These are phyloP conservation scores for Elysia crispata DNA, from an alignment of 2,888 invertebrate species.

Conservation along the genomic window DNA sequence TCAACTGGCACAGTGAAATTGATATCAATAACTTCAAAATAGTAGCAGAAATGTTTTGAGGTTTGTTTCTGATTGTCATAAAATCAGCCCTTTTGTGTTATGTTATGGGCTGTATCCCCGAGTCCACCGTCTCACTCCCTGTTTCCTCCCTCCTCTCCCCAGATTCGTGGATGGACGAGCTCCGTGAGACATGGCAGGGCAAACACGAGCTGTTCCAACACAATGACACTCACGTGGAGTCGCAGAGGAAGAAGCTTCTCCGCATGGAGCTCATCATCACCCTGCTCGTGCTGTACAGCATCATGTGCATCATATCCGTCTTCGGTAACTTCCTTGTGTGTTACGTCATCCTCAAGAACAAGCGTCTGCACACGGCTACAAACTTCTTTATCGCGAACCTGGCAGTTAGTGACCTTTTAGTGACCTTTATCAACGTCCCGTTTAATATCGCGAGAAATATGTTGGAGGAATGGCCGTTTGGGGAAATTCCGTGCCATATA, in stretches of 20 bases:
- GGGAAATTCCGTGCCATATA: constrained; percentile 76
- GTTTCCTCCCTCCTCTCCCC: neutral
- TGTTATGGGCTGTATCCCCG: neutral
- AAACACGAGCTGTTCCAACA: neutral
- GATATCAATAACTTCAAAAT: too few species aligned
- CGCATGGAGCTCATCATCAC: constrained; percentile 35
- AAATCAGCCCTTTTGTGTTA: too few species aligned
- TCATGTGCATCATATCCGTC: constrained; percentile 64
- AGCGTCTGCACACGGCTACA: constrained; percentile 72
- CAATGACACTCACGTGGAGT: constrained; percentile 26
- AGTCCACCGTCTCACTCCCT: neutral
- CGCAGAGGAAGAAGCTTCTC: constrained; percentile 36
- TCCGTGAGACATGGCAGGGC: neutral
- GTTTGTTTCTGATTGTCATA: too few species aligned
- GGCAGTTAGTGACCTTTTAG: constrained; percentile 69
- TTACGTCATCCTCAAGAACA: constrained; percentile 70
- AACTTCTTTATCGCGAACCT: constrained; percentile 74
- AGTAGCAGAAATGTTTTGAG: too few species aligned
- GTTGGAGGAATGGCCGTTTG: constrained; percentile 78
- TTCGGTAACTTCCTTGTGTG: constrained; percentile 72
- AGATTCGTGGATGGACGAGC: neutral
- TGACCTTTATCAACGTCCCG: constrained; percentile 77
- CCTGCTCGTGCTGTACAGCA: constrained; percentile 62
- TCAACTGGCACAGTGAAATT: too few species aligned
- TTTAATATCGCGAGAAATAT: constrained; percentile 77